Conservation (phyloP, 2,113 vertebrate species). For the Pristiophorus japonicus region DNA sequence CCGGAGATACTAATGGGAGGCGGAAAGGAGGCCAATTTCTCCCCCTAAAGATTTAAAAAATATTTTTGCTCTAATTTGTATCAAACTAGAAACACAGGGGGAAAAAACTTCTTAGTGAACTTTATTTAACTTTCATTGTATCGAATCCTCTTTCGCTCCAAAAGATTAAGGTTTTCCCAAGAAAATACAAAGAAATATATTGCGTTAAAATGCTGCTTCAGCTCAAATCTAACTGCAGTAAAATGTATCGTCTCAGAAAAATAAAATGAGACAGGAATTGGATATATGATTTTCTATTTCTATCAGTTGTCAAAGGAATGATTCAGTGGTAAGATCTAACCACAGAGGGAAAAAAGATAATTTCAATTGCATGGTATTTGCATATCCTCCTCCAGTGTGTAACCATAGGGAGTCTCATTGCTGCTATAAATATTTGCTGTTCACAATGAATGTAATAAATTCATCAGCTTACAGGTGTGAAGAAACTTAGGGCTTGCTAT, state of each 20-base stretch:
- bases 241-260: not conserved
- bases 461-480: not conserved
- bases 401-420: not conserved
- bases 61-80: not conserved
- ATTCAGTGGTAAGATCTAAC: not conserved
- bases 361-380: not conserved
- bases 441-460: slow-evolving; percentile 14
- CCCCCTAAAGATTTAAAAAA: not conserved
- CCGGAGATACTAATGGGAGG: too few relatives aligned
- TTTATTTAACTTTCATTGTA: not conserved
- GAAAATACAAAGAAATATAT: slow-evolving; percentile 8
- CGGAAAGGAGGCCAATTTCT: too few relatives aligned
- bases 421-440: not conserved
- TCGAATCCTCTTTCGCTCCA: not conserved
- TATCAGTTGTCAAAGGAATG: slow-evolving; percentile 9
- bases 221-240: not conserved
- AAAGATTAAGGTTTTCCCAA: not conserved
- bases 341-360: not conserved
- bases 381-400: not conserved
- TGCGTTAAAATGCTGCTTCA: not conserved
- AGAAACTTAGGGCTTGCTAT: not conserved
- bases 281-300: slow-evolving; percentile 9
- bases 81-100: not conserved
- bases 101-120: not conserved
- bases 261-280: slow-evolving; percentile 23